Evolutionary conservation across 1,140 invertebrate species (phyloP).

Genomic region (Sesamia nonagrioides): DNA sequence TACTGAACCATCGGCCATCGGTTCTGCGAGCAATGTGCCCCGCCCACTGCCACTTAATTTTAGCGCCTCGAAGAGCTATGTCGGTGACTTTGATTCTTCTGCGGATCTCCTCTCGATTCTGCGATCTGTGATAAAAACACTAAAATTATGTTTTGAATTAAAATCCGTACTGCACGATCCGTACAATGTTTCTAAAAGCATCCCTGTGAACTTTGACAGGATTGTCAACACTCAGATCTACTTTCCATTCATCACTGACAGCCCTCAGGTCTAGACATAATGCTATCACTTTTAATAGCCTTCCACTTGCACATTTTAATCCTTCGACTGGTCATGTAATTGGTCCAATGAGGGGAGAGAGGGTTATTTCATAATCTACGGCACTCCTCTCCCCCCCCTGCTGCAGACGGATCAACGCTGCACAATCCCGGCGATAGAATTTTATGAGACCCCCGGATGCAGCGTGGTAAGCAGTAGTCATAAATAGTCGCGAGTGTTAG

Average conservation of each 20-base stretch:
- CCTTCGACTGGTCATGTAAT: slow-evolving; percentile 47
- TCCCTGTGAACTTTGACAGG: neutral
- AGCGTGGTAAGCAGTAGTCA: slow-evolving; percentile 73
- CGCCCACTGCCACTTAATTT: no score
- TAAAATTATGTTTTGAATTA: no score
- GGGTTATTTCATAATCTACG: slow-evolving; percentile 51
- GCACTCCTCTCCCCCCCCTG: neutral
- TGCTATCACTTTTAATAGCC: slow-evolving; percentile 11
- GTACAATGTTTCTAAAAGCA: neutral
- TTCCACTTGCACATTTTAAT: slow-evolving; percentile 25
- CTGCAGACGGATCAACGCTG: slow-evolving; percentile 69
- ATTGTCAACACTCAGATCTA: neutral
- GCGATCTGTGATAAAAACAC: no score
- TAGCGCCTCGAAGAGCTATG: no score
- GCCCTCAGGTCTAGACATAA: neutral
- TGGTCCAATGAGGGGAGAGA: slow-evolving; percentile 40
- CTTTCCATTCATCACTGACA: neutral
- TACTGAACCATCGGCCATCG: no score
- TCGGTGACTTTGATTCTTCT: no score
- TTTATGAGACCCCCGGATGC: slow-evolving; percentile 75
- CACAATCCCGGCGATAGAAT: slow-evolving; percentile 81
- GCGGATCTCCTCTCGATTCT: no score
- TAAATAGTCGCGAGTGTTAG: slow-evolving; percentile 64
- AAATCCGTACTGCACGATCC: no score
- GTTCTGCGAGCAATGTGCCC: no score